phyloP scores from a whole-genome alignment of 2,888 invertebrate species.

The Tiphia femorata region DNA sequence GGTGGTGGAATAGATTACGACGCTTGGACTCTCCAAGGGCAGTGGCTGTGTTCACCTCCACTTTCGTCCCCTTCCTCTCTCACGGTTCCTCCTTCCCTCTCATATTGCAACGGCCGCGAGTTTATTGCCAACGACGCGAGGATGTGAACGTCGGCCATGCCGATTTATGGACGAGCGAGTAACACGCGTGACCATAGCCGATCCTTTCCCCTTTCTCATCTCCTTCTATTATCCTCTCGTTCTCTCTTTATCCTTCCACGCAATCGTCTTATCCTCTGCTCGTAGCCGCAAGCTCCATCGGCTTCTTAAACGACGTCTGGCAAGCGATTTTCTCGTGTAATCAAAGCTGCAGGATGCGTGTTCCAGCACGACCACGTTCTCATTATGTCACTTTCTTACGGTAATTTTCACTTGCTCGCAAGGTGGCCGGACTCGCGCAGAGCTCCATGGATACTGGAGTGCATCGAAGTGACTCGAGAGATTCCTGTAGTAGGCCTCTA shows the following conservation, averaged over 20 bases:
- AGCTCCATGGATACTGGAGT: too few relatives aligned
- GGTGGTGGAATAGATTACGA: constrained; percentile 52
- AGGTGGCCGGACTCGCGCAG: not conserved
- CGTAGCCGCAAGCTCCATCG: too few relatives aligned
- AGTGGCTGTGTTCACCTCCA: too few relatives aligned
- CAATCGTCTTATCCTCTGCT: too few relatives aligned
- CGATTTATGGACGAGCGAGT: constrained; percentile 43
- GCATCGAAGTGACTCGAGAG: too few relatives aligned
- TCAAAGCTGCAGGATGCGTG: too few relatives aligned
- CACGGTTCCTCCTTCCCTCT: constrained; percentile 40
- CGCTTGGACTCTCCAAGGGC: constrained; percentile 42
- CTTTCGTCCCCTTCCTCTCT: constrained; percentile 13
- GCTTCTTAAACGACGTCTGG: too few relatives aligned
- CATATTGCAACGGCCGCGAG: constrained; percentile 53
- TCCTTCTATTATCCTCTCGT: too few relatives aligned
- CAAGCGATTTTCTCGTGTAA: too few relatives aligned
- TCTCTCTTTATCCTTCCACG: too few relatives aligned
- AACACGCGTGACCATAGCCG: constrained; percentile 29
- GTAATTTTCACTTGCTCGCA: not conserved
- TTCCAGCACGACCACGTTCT: constrained; percentile 14
- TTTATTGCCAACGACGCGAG: constrained; percentile 51
- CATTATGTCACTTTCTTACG: constrained; percentile 26
- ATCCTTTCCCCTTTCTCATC: constrained; percentile 34
- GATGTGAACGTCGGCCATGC: constrained; percentile 21
- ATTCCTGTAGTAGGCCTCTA: too few relatives aligned